Conservation (phyloP, 2,113 vertebrate species). For the Carlito syrichta region DNA sequence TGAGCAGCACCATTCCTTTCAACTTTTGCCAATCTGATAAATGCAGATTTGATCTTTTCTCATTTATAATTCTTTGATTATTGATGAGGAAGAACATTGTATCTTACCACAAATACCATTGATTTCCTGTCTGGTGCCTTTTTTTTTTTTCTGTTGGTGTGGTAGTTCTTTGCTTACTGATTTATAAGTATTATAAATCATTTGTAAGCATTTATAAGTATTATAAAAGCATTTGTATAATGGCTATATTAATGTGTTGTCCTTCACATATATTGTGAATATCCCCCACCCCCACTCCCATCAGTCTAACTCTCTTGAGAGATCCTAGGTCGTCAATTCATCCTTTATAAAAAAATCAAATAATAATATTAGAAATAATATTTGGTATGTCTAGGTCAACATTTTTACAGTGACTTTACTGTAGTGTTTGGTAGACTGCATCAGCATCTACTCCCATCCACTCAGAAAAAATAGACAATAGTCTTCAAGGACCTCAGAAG, state of each 20-base stretch:
- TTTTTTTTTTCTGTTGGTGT: background rate
- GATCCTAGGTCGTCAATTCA: background rate
- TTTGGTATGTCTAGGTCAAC: background rate
- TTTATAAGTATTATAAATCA: background rate
- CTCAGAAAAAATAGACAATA: background rate
- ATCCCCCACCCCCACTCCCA: background rate
- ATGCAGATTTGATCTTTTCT: background rate
- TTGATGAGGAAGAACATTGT: background rate
- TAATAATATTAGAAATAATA: background rate
- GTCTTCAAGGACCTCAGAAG: background rate
- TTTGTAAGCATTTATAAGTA: background rate
- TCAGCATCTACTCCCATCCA: background rate
- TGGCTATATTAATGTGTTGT: too few relatives aligned
- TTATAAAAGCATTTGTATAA: too few relatives aligned
- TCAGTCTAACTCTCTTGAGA: background rate
- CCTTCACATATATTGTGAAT: background rate
- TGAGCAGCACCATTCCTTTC: background rate
- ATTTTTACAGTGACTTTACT: background rate
- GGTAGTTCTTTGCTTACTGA: background rate
- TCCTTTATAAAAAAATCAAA: too few relatives aligned
- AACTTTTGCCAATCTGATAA: slow-evolving; percentile 61
- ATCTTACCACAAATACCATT: background rate
- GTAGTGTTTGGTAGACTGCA: background rate
- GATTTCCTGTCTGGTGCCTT: background rate
- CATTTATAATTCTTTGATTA: background rate